Percentiles rank a stretch among this genome's conserved stretches.
Evolutionary conservation across 2,113 vertebrate genomes (phyloP).

Genomic region (Xenopus laevis): DNA sequence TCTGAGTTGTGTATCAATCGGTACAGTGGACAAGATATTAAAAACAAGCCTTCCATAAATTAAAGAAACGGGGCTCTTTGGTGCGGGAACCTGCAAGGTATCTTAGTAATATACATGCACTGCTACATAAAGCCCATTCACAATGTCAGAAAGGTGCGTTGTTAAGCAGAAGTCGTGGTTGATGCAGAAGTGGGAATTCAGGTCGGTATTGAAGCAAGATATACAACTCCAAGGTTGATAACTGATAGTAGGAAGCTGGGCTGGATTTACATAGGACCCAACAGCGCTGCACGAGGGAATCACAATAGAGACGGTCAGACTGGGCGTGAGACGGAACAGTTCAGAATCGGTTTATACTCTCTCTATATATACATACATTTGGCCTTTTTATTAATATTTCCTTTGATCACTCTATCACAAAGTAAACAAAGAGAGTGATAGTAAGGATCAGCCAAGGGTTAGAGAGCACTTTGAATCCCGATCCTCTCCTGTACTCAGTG

Average conservation of each 20-base stretch:
- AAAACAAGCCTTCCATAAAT: no score
- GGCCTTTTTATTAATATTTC: not conserved
- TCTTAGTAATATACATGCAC: no score
- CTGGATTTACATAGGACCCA: conserved; percentile 1
- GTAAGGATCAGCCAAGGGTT: conserved; percentile 48
- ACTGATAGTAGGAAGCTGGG: conserved; percentile 3
- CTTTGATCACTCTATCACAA: conserved; percentile 46
- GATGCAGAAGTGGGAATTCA: not conserved
- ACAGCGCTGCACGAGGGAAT: not conserved
- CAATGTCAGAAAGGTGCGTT: not conserved
- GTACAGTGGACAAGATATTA: no score
- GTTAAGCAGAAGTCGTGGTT: not conserved
- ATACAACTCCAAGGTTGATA: not conserved
- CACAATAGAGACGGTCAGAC: conserved; percentile 9
- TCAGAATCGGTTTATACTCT: conserved; percentile 10
- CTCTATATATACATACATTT: not conserved
- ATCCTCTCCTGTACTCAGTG: conserved; percentile 60
- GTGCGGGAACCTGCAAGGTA: no score
- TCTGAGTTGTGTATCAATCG: no score
- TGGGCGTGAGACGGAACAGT: conserved; percentile 8
- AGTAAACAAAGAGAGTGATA: conserved; percentile 58
- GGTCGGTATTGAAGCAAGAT: conserved; percentile 1
- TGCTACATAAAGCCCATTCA: no score
- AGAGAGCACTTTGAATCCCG: conserved; percentile 32
- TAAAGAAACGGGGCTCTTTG: no score